Base-by-base conservation (phyloP, 2,797 vertebrate species). In the Zalophus californianus region DNA sequence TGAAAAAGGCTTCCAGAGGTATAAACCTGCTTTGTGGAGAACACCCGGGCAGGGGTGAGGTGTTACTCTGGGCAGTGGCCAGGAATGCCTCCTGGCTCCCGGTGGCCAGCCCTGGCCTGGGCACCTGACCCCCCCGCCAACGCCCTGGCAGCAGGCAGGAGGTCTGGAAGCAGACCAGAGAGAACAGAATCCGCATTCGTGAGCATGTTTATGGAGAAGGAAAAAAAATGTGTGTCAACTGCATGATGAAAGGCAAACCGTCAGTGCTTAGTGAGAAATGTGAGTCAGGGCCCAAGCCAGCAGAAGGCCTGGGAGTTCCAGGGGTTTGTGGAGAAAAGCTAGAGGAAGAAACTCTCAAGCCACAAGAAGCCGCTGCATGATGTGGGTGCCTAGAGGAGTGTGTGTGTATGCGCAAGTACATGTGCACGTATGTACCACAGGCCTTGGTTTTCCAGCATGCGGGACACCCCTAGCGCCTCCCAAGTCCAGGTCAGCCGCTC, bases 181-280 rank as follows among this genome's bases (percentile, higher is more conserved):
- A 32, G 96, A 97, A 96, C 95, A 98, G 95, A 85, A 54, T 68
- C 87, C 18, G 86, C 20, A 7, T 93, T 96, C 0, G 54, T 84
- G 80, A 91, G 92, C 44, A 11, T 97, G 93, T 97, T 93, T 98
- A 0, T 82, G 64, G 93, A 75, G 79, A 44, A 66, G 86, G 41
- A 25, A 52, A 90, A 96, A 94, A 84, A 41, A 75, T 1, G 12
- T 90, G 97, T 97, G 95, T 98, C 97, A 98, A 96, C 78, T 95
- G 89, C 77, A 16, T 66, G 97, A 97, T 89, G 97, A 98, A 98
- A 98, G 77, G 68, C 97, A 97, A 98, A 90, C 90, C 15, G 3
- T 90, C 73, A 68, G 60, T 50, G 84, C 94, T 97, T 20, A 35
- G 60, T 88, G 73, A 93, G 92, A 82, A 92, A n/a, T 15, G 13